Base-by-base conservation (phyloP, 2,113 vertebrate species). In the Xyrauchen texanus region DNA sequence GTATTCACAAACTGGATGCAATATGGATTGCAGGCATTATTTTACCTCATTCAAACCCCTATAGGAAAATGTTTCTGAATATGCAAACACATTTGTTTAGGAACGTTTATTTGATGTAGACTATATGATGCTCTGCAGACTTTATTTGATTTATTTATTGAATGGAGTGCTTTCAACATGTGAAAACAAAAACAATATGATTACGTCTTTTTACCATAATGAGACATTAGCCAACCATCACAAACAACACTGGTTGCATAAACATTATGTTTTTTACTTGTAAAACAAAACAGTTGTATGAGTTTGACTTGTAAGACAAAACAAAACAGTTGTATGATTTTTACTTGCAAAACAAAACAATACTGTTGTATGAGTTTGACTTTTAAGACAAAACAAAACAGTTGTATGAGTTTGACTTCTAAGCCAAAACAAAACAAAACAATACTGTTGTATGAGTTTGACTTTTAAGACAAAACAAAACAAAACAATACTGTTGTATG, bases 131-230 rank as follows among this genome's bases (percentile, higher is more conserved):
- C 51, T 42, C 16, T 57, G 73, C 44, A 42, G 52, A 55, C 62
- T 76, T 64, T 42, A 52, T 71, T 66, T 62, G 49, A 52, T 72
- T 34, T 34, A 34, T 34, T 34, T 34, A 49, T 49, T 49, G 47
- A 49, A 6, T 49, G 65, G 65, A 67, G 64, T 46, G 55, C 16
- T 52, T 72, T 77, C 46, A 51, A 42, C 34, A 66, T 21, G 51
- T 34, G 67, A 46, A 78, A 34, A 15, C 4, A 68, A 15, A 70
- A 72, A 83, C 9, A 68, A 13, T 61, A 49, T 65, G 7, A 55
- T 51, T 13, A 3, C n/a, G n/a, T n/a, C n/a, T n/a, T n/a, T n/a
- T 60, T 52, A 60, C 61, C 79, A 51, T 51, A 63, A 65, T 45
- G 7, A 77, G 42, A 52, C 52, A 74, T 78, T 71, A 57, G 68